A percentile compares a stretch with the other conserved stretches of the same genome.
phyloP scores from a whole-genome alignment of 2,797 vertebrate species.

The Eidolon dupreanum region DNA sequence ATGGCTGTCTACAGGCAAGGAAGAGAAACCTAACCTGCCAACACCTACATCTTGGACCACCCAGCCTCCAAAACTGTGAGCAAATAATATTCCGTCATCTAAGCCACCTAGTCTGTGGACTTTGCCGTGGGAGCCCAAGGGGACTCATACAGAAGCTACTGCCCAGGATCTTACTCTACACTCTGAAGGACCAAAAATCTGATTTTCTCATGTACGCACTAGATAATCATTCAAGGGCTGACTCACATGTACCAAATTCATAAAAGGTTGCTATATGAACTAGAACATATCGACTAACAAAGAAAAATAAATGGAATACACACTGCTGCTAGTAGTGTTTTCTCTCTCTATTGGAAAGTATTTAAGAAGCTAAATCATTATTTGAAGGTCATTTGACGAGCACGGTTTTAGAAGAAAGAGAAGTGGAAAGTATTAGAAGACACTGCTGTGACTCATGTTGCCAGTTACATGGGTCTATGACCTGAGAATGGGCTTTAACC shows the following conservation, averaged over 20 bases:
- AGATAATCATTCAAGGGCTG: not conserved
- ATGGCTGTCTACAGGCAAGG: too few relatives aligned
- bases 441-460: not conserved
- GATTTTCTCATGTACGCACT: not conserved
- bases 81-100: too few relatives aligned
- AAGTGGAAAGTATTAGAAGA: not conserved
- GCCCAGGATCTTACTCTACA: not conserved
- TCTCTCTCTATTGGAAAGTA: not conserved
- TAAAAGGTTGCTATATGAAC: not conserved
- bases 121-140: not conserved
- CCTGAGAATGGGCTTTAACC: not conserved
- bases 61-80: too few relatives aligned
- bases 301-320: not conserved
- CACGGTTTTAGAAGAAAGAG: not conserved
- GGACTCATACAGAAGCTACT: not conserved
- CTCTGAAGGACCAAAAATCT: not conserved
- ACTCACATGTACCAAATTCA: not conserved
- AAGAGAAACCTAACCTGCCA: too few relatives aligned
- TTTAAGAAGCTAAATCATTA: not conserved
- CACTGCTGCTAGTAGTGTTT: rapidly evolving
- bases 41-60: too few relatives aligned
- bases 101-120: not conserved
- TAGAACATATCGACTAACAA: not conserved
- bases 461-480: not conserved
- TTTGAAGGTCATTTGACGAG: not conserved